phyloP scores from a whole-genome alignment of 1,140 invertebrate genomes.

The Pachyrhynchus sulphureomaculatus region DNA sequence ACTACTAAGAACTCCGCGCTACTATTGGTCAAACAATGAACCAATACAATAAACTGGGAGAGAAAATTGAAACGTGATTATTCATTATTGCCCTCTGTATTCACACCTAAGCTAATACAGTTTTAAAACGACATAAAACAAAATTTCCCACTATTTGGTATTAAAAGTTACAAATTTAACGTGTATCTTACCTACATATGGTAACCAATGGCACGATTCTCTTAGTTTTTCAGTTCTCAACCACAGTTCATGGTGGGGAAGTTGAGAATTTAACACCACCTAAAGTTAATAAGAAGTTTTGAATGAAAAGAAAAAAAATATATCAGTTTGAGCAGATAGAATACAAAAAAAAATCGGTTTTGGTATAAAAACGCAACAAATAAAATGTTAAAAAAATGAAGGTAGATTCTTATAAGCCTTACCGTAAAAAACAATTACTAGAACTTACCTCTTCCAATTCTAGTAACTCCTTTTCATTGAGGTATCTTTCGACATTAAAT shows the following conservation, averaged over 20 bases:
- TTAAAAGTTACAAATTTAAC: too few species aligned
- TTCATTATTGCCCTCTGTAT: too few species aligned
- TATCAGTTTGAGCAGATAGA: background rate
- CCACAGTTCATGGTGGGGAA: constrained; percentile 69
- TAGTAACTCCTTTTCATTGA: constrained; percentile 58
- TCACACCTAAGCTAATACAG: too few species aligned
- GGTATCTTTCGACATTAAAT: constrained; percentile 51
- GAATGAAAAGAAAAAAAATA: background rate
- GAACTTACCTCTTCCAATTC: constrained; percentile 61
- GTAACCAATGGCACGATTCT: constrained; percentile 62
- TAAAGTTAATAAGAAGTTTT: background rate
- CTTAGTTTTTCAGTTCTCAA: constrained; percentile 63
- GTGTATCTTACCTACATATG: constrained; percentile 50
- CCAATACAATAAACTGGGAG: too few species aligned
- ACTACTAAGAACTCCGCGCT: too few species aligned
- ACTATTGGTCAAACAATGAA: too few species aligned
- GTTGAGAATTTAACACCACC: constrained; percentile 58
- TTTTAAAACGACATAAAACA: too few species aligned
- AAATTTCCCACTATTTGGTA: too few species aligned
- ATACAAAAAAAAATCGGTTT: background rate
- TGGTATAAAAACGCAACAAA: background rate
- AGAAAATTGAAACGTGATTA: too few species aligned
- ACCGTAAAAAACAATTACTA: too few species aligned
- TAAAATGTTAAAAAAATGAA: background rate
- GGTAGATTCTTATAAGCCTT: background rate